Evolutionary conservation across 2,888 invertebrate genomes (phyloP), one percentile per base, ranked within the genome.

Genomic region (Diplolepis rosae): DNA sequence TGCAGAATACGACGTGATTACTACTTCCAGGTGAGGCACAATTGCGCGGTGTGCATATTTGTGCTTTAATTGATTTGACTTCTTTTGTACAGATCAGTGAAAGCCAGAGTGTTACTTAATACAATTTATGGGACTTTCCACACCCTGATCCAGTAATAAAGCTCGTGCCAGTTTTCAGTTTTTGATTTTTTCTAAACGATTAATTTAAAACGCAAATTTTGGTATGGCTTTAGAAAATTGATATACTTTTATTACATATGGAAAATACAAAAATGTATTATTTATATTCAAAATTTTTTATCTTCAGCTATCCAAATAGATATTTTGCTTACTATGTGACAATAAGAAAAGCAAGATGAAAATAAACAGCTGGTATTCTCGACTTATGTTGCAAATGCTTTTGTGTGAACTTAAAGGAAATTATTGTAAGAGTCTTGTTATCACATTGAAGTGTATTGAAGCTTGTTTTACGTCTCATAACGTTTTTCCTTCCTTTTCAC

Each of bases 1-100:
- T 77, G 87, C 86, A 73, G 87, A 88, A 80, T 88, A 88, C 85
- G 88, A 88, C 82, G 87, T 88, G 83, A 85, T 88, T 81, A 88
- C 88, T 71, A 82, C 84, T 82, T 87, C 88, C 84, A 88, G 88
- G 88, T 88, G 86, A 88, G 87, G 81, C 75, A 70, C 74, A 73
- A 80, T 74, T 74, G 75, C 69, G 71, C 73, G 75, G 66, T 71
- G 48, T 71, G 71, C 73, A 73, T 68, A 65, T 66, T 42, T 13
- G 35, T 65, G 67, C 11, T 61, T 61, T 61, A 39, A 61, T 39
- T 56, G 35, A 35, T 32, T 32, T 22, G 13, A 35, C 39, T 39
- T 27, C 24, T 7, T 61, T 56, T 35, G 13, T 56, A 13, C 18
- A 32, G 22, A 56, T 32, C 22, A 35, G 11, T 56, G 9, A 35